These are phyloP conservation scores for Platyura marginata DNA, from an alignment of 1,140 invertebrate species.

Conservation along the genomic window DNA sequence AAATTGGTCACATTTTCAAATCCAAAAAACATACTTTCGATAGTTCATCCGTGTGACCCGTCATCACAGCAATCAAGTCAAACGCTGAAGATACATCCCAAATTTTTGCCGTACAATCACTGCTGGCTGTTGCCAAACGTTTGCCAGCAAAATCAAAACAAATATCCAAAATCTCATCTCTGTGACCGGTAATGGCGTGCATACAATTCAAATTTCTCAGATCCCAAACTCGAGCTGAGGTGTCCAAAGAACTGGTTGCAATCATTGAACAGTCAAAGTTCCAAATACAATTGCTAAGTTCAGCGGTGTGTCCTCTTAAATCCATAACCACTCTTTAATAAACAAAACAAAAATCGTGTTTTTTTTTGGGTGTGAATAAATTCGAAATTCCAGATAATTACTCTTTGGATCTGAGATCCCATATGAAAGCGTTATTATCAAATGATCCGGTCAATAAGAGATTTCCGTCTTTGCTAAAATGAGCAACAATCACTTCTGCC, in stretches of 20 bases:
- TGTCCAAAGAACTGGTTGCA: constrained; percentile 52
- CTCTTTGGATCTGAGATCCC: constrained; percentile 51
- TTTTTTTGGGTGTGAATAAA: too few species aligned
- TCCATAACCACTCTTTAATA: constrained; percentile 40
- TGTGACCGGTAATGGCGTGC: constrained; percentile 40
- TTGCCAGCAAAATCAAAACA: constrained; percentile 51
- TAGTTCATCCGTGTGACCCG: constrained; percentile 55
- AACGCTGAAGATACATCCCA: constrained; percentile 41
- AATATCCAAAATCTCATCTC: constrained; percentile 59
- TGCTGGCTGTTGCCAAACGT: constrained; percentile 48
- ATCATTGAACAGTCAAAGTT: constrained; percentile 52
- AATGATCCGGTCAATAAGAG: constrained; percentile 60
- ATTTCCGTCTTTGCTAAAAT: constrained; percentile 48
- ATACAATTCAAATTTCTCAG: constrained; percentile 34
- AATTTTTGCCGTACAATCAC: constrained; percentile 47
- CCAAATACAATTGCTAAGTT: constrained; percentile 56
- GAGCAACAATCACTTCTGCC: constrained; percentile 51
- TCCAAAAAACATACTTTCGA: constrained; percentile 34
- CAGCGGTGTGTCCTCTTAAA: constrained; percentile 45
- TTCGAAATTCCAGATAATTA: too few species aligned
- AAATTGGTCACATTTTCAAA: background rate
- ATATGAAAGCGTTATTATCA: constrained; percentile 52
- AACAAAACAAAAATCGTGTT: too few species aligned
- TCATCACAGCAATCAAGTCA: constrained; percentile 37
- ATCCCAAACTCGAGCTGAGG: constrained; percentile 61